These are phyloP conservation scores for Neria commutata DNA, from an alignment of 2,888 invertebrate genomes.

Conservation along the genomic window DNA sequence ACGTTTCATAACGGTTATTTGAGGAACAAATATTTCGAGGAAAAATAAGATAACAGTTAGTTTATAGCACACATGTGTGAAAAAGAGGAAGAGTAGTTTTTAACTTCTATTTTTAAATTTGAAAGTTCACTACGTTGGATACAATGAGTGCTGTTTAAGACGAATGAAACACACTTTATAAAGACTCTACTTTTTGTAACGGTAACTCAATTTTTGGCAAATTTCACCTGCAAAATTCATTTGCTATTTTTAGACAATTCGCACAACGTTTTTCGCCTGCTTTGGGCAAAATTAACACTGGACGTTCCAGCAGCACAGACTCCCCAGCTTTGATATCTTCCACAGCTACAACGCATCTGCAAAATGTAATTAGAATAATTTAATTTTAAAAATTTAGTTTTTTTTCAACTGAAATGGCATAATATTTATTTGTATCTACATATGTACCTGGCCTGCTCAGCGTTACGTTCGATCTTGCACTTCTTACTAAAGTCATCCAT, in stretches of 20 bases:
- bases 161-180: no score
- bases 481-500: slow-evolving; percentile 51
- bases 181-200: no score
- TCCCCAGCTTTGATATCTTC: slow-evolving; percentile 66
- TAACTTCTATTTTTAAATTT: not conserved
- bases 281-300: slow-evolving; percentile 65
- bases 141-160: no score
- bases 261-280: slow-evolving; percentile 61
- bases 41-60: no score
- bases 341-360: slow-evolving; percentile 60
- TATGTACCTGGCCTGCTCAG: slow-evolving; percentile 49
- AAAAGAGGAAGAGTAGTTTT: no score
- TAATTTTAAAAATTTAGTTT: not conserved
- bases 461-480: slow-evolving; percentile 46
- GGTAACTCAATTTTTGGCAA: slow-evolving; percentile 20
- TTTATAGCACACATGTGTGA: no score
- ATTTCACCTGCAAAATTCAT: slow-evolving; percentile 52
- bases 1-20: no score
- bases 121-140: no score
- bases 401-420: not conserved
- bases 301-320: slow-evolving; percentile 65
- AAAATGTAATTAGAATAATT: slow-evolving; percentile 2
- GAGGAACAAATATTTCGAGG: no score
- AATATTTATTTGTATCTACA: not conserved
- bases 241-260: slow-evolving; percentile 62